Conservation (phyloP, 2,888 invertebrate species). For the Idaea biselata region DNA sequence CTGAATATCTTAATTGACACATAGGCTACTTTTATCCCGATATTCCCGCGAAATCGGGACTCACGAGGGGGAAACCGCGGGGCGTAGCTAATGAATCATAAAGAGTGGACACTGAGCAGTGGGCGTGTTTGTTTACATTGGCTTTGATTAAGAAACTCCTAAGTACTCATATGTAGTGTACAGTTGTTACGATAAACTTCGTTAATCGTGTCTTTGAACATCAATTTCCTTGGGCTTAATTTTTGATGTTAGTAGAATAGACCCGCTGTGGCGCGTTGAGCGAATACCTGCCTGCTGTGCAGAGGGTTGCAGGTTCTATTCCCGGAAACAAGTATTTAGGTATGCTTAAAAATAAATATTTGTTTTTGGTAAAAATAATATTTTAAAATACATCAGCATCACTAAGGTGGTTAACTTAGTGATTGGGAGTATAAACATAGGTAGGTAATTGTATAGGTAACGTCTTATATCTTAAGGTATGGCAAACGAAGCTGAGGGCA, state of each 20-base stretch:
- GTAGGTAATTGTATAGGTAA: too few species aligned
- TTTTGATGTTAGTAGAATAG: too few species aligned
- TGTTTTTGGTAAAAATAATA: background rate
- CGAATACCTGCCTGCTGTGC: too few species aligned
- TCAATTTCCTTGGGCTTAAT: background rate
- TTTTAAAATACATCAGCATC: background rate
- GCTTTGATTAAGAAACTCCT: background rate
- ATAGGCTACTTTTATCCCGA: too few species aligned
- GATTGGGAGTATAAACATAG: too few species aligned
- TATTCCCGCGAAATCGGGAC: too few species aligned
- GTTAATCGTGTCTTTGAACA: background rate
- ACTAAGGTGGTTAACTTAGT: too few species aligned
- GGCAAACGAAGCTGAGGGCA: background rate
- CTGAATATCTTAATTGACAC: too few species aligned
- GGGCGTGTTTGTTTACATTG: constrained; percentile 1
- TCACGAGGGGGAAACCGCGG: too few species aligned
- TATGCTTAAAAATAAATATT: background rate
- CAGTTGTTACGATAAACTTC: background rate
- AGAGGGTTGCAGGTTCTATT: background rate
- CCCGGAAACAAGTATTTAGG: background rate
- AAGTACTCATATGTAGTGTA: background rate
- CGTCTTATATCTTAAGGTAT: too few species aligned
- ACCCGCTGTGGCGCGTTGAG: too few species aligned
- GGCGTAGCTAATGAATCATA: background rate
- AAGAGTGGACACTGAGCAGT: background rate